Base-by-base conservation (phyloP, 2,888 invertebrate species). In the Cantharis nigra region DNA sequence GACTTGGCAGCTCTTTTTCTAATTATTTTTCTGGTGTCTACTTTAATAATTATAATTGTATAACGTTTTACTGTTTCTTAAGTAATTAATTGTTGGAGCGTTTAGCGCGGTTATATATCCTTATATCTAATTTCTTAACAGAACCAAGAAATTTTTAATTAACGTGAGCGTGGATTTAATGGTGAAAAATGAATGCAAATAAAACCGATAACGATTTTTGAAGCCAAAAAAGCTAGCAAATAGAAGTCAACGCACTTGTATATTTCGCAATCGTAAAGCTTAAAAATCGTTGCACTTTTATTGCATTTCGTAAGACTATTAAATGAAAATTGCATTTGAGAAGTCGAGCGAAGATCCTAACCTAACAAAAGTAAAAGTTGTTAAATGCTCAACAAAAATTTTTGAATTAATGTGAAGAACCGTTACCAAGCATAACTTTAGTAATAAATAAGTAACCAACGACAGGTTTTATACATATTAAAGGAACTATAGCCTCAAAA, bases 181-280 rank as follows among this genome's bases (percentile, higher is more conserved):
- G 26, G 26, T 26, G 26, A 26, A 26, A n/a, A 49, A 49, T 13
- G n/a, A 7, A 49, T 77, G 70, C 71, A 71, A 77, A 74, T 62
- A 33, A 74, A 63, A 49, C 20, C 26, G 18, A 16, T 74, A 75
- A 70, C 62, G 78, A 78, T 78, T 77, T 74, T 65, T 23, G 78
- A 75, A 77, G 77, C 77, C 77, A 23, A 63, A 77, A 77, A 77
- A 71, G 33, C 49, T 69, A 30, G 69, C 69, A 20, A 76, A 65
- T 69, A 30, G 70, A 75, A 78, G 78, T 78, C 78, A 78, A 78
- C 49, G 78, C 62, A 78, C 78, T 16, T 71, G 70, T 64, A 49
- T 70, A 63, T 28, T 74, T 74, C 63, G 69, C 74, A 14, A 69
- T n/a, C 49, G 2, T 49, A 49, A 33, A 33, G 49, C n/a, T 49